Base-by-base conservation (phyloP, 2,888 invertebrate genomes). In the Ormia ochracea region DNA sequence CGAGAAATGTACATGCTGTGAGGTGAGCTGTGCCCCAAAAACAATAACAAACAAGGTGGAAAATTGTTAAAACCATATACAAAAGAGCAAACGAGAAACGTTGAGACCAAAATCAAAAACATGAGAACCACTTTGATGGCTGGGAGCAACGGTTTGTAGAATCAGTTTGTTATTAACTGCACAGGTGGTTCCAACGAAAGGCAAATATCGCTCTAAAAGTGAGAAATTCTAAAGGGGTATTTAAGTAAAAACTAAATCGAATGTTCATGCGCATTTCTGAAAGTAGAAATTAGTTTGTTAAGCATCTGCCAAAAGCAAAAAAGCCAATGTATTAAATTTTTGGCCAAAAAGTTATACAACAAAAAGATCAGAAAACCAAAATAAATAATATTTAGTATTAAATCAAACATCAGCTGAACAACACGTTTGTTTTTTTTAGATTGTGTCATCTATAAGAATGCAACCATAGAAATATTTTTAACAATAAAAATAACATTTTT, bases 21-120 rank as follows among this genome's bases (percentile, higher is more conserved):
- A 63, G 54, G 63, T 45, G 54, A 73, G 73, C 54, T 7, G 63
- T 17, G 54, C 26, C 23, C n/a, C 36, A 58, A 48, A 58, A 69
- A 36, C 12, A 33, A 72, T n/a, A 17, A 17, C 14, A 45, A 45
- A 45, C 10, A n/a, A 26, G 41, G 38, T n/a, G n/a, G 17, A 50
- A 65, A 17, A 31, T 21, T 3, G 50, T 50, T 14, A 38, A 41
- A 41, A 50, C 14, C 10, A 65, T 48, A 48, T 21, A 74, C 28
- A 43, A 65, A 56, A 23, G 23, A 23, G 38, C 12, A 41, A 41
- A 65, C 65, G 66, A 48, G 21, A 23, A 56, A 28, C 21, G 23
- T 38, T 56, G 14, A 19, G n/a, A 26, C 23, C 19, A 52, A 28
- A 59, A n/a, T 41, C 14, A 59, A 38, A 41, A 41, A 31, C n/a